A percentile compares a stretch with the other conserved stretches of the same genome.
These are phyloP conservation scores for Caenorhabditis tropicalis DNA, from an alignment of 1,140 invertebrate genomes.

Conservation along the genomic window DNA sequence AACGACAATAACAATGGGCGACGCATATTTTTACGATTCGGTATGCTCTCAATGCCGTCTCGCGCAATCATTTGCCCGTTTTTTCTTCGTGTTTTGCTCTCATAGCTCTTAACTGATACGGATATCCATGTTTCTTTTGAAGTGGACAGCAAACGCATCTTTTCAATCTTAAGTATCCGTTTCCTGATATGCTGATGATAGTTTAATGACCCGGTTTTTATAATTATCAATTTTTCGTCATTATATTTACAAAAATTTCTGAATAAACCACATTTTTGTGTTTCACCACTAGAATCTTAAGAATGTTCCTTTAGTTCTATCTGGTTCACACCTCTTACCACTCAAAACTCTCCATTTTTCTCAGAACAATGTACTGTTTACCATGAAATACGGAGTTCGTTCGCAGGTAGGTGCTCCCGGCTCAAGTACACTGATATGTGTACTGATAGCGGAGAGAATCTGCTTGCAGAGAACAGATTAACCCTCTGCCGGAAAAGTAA, in stretches of 20 bases:
- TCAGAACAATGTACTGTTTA: constrained; percentile 10
- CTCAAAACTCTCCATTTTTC: neutral
- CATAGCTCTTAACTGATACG: neutral
- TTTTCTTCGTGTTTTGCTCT: constrained; percentile 7
- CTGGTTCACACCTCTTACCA: neutral
- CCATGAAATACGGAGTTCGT: neutral
- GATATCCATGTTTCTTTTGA: constrained; percentile 2
- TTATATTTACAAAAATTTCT: too few relatives aligned
- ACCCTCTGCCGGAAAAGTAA: constrained; percentile 15
- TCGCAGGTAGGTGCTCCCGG: constrained; percentile 1
- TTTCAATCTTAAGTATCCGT: neutral
- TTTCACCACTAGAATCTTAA: neutral
- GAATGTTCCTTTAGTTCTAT: neutral
- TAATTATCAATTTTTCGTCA: too few relatives aligned
- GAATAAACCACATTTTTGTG: too few relatives aligned
- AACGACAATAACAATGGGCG: neutral
- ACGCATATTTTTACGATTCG: neutral
- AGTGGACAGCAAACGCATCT: neutral
- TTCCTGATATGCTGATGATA: neutral
- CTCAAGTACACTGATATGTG: constrained; percentile 40
- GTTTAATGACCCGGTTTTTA: neutral
- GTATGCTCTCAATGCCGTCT: neutral
- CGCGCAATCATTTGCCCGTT: neutral
- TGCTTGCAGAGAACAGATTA: constrained; percentile 24
- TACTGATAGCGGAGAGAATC: neutral